Base-by-base conservation (phyloP, 2,113 vertebrate genomes). In the Blennius ocellaris region DNA sequence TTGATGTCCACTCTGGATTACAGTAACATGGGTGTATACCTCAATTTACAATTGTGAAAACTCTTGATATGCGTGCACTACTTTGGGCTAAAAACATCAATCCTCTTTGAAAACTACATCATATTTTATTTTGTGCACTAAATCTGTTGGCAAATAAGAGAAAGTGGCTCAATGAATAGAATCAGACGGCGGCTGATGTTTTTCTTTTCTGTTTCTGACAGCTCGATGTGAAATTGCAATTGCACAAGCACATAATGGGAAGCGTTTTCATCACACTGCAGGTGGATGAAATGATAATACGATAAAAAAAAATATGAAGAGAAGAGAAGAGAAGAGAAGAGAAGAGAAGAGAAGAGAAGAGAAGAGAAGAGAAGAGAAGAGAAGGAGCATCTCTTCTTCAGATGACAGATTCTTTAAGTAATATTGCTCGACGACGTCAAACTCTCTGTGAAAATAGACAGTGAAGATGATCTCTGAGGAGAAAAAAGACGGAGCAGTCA, bases 171-270 rank as follows among this genome's bases (percentile, higher is more conserved):
- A 54, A 50, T 53, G 21, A 30, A 15, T 5, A 66, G 10, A 52
- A 64, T 45, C 12, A 7, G 8, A 10, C n/a, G 5, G 11, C 5
- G 56, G 6, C 62, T 30, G n/a, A n/a, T n/a, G n/a, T 15, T 52
- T 76, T 21, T 54, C 48, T 47, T 64, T 45, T 12, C 60, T 39
- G 47, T 17, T 38, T 61, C 52, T 65, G 59, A 43, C 61, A 76
- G 47, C 54, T 59, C n/a, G 65, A 73, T n/a, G 21, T 51, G 6
- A 55, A 50, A 62, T 30, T 30, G 21, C 21, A 30, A 30, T 30
- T 30, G 6, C 1, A 15, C 17, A 49, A 37, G n/a, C 30, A 61
- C 8, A 15, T 2, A 40, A 50, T 21, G 58, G 52, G 11, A 21
- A 6, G 45, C 41, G 61, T 68, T 68, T 54, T 72, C 47, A 57